Conservation (phyloP, 1,140 invertebrate genomes). For the Aphelenchoides fujianensis region DNA sequence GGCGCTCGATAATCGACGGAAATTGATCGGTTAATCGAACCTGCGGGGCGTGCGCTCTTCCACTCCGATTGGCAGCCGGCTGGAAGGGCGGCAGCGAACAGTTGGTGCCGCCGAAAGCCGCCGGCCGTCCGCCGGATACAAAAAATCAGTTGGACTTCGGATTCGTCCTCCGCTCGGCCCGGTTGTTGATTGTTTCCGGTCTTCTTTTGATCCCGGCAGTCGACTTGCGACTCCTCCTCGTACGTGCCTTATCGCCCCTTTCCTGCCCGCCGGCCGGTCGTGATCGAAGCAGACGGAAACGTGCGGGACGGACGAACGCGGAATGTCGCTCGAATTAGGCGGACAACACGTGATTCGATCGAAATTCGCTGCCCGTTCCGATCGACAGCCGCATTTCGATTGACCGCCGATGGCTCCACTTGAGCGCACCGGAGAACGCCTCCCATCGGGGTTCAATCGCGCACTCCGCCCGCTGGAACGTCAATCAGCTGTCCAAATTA, state of each 20-base stretch:
- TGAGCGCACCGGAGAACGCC: not conserved
- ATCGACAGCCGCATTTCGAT: not conserved
- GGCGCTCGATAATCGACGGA: not conserved
- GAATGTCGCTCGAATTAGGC: not conserved
- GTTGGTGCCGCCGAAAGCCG: not conserved
- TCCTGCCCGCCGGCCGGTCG: too few species aligned
- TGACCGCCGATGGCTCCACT: not conserved
- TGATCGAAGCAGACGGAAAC: too few species aligned
- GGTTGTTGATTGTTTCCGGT: not conserved
- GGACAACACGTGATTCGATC: not conserved
- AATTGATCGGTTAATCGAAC: not conserved
- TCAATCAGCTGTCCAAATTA: slow-evolving; percentile 3
- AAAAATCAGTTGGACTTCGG: not conserved
- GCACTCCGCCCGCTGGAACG: not conserved
- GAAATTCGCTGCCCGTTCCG: not conserved
- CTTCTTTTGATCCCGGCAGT: not conserved
- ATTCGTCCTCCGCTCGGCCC: not conserved
- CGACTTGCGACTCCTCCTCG: not conserved
- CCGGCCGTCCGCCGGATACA: not conserved
- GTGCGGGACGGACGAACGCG: too few species aligned
- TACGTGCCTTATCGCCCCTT: not conserved
- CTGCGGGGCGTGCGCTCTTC: not conserved
- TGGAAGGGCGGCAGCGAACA: not conserved
- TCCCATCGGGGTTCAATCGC: not conserved
- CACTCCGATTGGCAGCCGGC: not conserved